phyloP scores from a whole-genome alignment of 2,888 invertebrate genomes.

The Creontiades dilutus region DNA sequence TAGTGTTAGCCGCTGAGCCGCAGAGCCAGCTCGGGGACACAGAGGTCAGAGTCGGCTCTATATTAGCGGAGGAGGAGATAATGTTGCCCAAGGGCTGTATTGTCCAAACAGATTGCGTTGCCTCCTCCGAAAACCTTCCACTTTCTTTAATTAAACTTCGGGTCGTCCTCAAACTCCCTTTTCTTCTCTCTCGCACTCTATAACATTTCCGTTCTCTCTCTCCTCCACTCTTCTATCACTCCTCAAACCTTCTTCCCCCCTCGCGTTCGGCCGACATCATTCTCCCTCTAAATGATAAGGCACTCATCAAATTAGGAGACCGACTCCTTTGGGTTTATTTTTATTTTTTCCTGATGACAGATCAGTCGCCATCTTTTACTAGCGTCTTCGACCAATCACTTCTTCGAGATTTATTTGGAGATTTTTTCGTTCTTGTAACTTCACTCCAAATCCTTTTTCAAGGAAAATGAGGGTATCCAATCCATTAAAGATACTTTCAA shows the following conservation, averaged over 20 bases:
- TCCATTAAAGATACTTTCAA: too few relatives aligned
- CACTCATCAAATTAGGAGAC: constrained; percentile 69
- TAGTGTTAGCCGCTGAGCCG: constrained; percentile 44
- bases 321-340: background rate
- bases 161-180: constrained; percentile 62
- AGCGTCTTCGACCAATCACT: constrained; percentile 49
- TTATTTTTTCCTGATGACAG: constrained; percentile 62
- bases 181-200: background rate
- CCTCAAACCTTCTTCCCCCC: constrained; percentile 1
- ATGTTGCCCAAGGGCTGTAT: constrained; percentile 70
- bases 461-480: too few relatives aligned
- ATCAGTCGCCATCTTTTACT: constrained; percentile 61
- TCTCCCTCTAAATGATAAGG: constrained; percentile 58
- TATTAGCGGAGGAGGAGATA: constrained; percentile 63
- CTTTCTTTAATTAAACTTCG: constrained; percentile 71
- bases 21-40: constrained; percentile 45
- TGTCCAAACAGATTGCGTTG: constrained; percentile 70
- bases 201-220: constrained; percentile 19
- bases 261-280: background rate
- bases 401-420: constrained; percentile 35
- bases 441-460: background rate
- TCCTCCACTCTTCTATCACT: constrained; percentile 38
- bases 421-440: constrained; percentile 1
- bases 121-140: constrained; percentile 62
- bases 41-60: constrained; percentile 64